Percentiles rank a stretch among this genome's conserved stretches.
Conservation (phyloP, 2,113 vertebrate species). For the Procapra przewalskii region DNA sequence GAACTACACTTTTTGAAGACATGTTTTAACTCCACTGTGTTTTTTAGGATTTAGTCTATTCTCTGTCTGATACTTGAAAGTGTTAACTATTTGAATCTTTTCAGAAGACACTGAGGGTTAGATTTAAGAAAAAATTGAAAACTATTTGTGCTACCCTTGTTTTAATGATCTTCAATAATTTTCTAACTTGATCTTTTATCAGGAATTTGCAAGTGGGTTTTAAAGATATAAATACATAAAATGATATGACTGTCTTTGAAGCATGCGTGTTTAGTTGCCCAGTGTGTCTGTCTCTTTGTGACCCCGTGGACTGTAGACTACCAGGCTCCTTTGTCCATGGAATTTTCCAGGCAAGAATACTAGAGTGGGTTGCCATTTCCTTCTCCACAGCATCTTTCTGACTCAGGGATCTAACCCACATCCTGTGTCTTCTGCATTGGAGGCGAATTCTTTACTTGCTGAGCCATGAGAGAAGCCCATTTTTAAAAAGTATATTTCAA, state of each 20-base stretch:
- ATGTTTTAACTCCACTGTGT: background rate
- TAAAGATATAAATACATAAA: slow-evolving; percentile 23
- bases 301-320: background rate
- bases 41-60: background rate
- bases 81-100: slow-evolving; percentile 16
- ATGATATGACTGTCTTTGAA: background rate
- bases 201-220: background rate
- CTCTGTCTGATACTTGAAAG: background rate
- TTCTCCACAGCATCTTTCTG: background rate
- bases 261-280: background rate
- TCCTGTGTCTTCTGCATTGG: background rate
- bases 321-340: background rate
- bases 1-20: slow-evolving; percentile 14
- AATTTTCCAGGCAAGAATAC: background rate
- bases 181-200: background rate
- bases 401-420: background rate
- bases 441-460: background rate
- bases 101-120: background rate
- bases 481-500: background rate
- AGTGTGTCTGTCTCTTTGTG: background rate
- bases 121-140: slow-evolving; percentile 3
- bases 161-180: background rate
- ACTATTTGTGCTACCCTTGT: background rate
- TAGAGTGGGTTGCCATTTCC: background rate
- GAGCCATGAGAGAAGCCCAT: background rate